Conservation (phyloP, 2,797 vertebrate species). For the Dendrocincla fuliginosa region DNA sequence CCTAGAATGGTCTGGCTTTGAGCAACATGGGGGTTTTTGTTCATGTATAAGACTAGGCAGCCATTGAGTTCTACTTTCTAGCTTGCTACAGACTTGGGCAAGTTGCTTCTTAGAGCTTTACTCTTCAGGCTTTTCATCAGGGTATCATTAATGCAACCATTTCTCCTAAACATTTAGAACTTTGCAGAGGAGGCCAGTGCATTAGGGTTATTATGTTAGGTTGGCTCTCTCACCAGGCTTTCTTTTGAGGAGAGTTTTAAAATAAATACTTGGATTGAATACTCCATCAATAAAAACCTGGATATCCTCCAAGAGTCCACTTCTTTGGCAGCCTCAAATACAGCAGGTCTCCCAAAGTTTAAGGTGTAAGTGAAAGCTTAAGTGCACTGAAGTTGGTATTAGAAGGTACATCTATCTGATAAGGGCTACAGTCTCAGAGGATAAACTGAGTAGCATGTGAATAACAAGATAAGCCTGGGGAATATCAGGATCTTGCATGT, state of each 20-base stretch:
- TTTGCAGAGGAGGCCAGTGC: neutral
- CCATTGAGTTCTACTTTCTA: neutral
- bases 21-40: neutral
- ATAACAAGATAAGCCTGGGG: neutral
- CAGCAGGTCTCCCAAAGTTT: neutral
- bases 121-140: neutral
- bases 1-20: neutral
- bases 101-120: neutral
- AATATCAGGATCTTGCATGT: neutral
- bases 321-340: neutral
- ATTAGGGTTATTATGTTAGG: neutral
- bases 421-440: neutral
- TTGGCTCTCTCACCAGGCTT: neutral
- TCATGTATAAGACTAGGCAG: neutral
- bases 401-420: neutral
- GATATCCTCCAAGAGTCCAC: constrained; percentile 7
- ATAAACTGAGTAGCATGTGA: neutral
- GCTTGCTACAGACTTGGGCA: neutral
- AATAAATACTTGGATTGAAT: constrained; percentile 15
- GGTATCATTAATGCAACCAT: neutral
- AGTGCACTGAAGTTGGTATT: neutral
- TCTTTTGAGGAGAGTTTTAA: constrained; percentile 4
- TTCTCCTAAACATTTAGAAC: neutral
- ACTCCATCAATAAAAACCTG: constrained; percentile 15
- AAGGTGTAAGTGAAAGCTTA: neutral